Base-by-base conservation (phyloP, 2,888 invertebrate genomes). In the Caenorhabditis plicata region DNA sequence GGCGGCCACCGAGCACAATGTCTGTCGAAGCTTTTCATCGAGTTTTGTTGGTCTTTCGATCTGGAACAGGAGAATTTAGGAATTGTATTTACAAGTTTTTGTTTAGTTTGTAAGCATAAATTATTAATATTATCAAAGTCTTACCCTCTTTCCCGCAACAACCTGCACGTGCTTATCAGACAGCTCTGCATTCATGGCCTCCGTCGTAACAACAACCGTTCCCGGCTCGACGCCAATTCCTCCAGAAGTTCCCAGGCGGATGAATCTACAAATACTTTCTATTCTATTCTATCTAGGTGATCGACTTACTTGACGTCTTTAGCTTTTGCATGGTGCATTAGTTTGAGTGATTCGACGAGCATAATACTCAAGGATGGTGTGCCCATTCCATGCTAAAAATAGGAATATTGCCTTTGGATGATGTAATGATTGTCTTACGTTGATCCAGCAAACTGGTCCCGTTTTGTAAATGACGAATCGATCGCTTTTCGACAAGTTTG, bases 281-380 rank as follows among this genome's bases (percentile, higher is more conserved):
- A 31, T 25, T 43, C 20, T 22, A 20, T 42, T 25, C 9, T 26
- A 4, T 39, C 4, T 13, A 27, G 11, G 20, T 32, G 36, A 36
- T 25, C 22, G 33, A 20, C 46, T 47, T 31, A 58, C 36, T 57
- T 68, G 27, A 94, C 92, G 82, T 92, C 91, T 61, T 86, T 87
- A 63, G 88, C 48, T 31, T 87, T 88, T 33, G 96, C 92, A 82
- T 92, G 91, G 83, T 90, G 89, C 89, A 98, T 90, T 75, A 98
- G 85, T 84, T 98, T 98, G 81, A 95, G 91, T 63, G 93, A 86
- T 85, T 98, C 96, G 82, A 95, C 92, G 54, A 98, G 87, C 48
- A 96, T 86, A 72, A 98, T 94, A 45, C 92, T 91, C 49, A 95
- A 88, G 0, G 96, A 96, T 4, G 96, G 93, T 48, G 91, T 89